Base-by-base conservation (phyloP, 2,888 invertebrate genomes). In the Melieria picta region DNA sequence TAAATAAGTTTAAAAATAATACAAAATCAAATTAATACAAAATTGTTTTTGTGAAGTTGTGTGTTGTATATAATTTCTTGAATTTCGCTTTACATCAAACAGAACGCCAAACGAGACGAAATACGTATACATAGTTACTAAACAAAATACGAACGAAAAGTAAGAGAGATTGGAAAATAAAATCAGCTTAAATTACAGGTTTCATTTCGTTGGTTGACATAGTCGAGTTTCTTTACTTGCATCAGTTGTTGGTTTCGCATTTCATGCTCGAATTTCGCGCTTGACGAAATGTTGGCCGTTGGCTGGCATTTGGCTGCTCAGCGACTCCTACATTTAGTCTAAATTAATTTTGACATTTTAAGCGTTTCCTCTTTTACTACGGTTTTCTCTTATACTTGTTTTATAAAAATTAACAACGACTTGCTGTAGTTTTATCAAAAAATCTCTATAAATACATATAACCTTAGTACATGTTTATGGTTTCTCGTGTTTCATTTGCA, bases 81-180 rank as follows among this genome's bases (percentile, higher is more conserved):
- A 13, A 52, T 52, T 52, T 52, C 52, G 52, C 52, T 52, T 52
- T 30, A 30, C 30, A 30, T 30, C 30, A 30, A 2, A 30, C 30
- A 30, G 30, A 30, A 30, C 30, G 30, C 0, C 30, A 30, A 30
- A 30, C 30, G 30, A 30, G 30, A 30, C 30, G 30, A 30, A 30
- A 30, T 3, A 30, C 30, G 30, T 30, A 30, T 30, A 30, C 30
- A 30, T 30, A 30, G 30, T 30, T 30, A 3, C 30, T 30, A 57
- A 42, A 11, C 45, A 58, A 50, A 56, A 65, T 67, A 65, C 57
- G 55, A 69, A 69, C 72, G 61, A 42, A 70, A 67, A 63, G 64
- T 63, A 67, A 73, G 57, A 67, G 64, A 56, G 62, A 61, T 52
- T 62, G 58, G 50, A 63, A 70, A 72, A 55, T 66, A 71, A 69